Evolutionary conservation across 2,888 invertebrate species (phyloP), one percentile per base, ranked within the genome.

Genomic region (Callinectes sapidus): DNA sequence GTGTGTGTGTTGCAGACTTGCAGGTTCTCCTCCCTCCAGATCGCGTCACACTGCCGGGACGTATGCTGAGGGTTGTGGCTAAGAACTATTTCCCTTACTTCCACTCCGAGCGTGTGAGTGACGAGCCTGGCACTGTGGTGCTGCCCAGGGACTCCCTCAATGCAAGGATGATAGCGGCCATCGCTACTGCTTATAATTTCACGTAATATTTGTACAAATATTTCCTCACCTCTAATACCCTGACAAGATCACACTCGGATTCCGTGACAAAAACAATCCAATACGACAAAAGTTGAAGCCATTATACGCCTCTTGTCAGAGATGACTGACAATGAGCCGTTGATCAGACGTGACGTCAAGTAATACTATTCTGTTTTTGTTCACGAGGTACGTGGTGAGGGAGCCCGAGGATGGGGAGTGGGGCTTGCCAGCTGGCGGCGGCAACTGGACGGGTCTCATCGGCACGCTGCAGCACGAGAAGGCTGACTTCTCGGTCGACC

Each of bases 11-110:
- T n/a, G n/a, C n/a, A n/a, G n/a, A n/a, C n/a, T n/a, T n/a, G n/a
- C n/a, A n/a, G n/a, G n/a, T 39, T 39, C 39, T 39, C 39, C 39
- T 39, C 39, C 39, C 39, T 39, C 39, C 28, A 71, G 71, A 71
- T 10, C n/a, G 13, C 1, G 28, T 71, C 28, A 6, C 6, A 10
- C n/a, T 71, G 71, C 16, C 32, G 28, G 89, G 89, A 18, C 89
- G 61, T 23, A 55, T 13, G 39, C 61, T 89, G 61, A 39, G 89
- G 14, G 48, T 89, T 48, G 89, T 89, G 89, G 89, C 55, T 32
- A 89, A 89, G n/a, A 61, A 89, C 89, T 89, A 89, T 23, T 89
- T 89, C 39, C 89, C 89, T 2, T 89, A 89, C 89, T 42, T 32
- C 55, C 55, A 39, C 14, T 89, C 5, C 28, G 89, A 61, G 32